These are phyloP conservation scores for Callocephalon fimbriatum DNA, from an alignment of 2,113 vertebrate species.

Conservation along the genomic window DNA sequence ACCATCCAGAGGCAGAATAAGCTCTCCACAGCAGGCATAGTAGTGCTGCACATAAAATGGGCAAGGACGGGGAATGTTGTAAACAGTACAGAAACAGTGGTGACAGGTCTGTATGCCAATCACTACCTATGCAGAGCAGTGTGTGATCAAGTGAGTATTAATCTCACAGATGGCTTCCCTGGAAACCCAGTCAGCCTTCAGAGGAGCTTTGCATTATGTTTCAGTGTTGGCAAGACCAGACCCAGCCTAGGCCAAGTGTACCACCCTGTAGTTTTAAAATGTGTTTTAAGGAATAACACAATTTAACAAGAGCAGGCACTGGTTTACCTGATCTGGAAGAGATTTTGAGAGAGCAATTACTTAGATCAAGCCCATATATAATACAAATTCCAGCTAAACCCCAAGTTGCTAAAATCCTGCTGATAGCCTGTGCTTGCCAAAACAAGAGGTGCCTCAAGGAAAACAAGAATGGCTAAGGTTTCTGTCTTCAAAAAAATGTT, in stretches of 20 bases:
- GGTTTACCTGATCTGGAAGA: background rate
- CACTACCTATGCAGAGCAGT: background rate
- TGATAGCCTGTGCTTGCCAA: background rate
- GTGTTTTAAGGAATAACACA: background rate
- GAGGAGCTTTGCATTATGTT: background rate
- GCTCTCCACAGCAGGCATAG: background rate
- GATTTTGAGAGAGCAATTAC: background rate
- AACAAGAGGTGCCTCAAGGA: background rate
- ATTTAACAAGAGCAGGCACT: background rate
- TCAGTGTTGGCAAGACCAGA: background rate
- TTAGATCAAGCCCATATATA: background rate
- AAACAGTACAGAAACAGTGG: fast-evolving
- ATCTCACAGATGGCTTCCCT: background rate
- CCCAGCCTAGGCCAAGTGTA: background rate
- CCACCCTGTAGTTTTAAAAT: background rate
- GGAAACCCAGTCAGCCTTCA: fast-evolving
- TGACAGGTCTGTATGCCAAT: background rate
- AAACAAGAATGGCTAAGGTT: background rate
- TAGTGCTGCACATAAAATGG: background rate
- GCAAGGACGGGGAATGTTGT: fast-evolving
- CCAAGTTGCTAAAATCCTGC: background rate
- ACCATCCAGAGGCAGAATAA: background rate
- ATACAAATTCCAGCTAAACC: background rate
- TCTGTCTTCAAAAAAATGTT: background rate
- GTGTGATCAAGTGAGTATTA: background rate